phyloP scores from a whole-genome alignment of 2,113 vertebrate species.

The Gymnogyps californianus region DNA sequence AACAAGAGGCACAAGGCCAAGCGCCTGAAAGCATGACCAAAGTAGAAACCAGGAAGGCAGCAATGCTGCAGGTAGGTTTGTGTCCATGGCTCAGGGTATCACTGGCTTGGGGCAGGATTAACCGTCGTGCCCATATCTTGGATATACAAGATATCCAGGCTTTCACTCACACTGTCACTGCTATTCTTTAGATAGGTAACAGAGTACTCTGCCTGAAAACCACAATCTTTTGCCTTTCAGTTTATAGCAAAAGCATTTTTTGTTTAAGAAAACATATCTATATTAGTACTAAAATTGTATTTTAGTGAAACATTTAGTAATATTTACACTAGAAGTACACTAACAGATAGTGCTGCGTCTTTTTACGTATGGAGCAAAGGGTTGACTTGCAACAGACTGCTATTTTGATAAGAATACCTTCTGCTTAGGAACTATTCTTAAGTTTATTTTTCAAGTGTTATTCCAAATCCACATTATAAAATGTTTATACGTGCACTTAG shows the following conservation, averaged over 20 bases:
- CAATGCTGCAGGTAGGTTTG: background rate
- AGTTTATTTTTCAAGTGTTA: constrained; percentile 37
- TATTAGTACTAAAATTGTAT: background rate
- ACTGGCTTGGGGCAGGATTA: background rate
- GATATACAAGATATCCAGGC: background rate
- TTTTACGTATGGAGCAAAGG: constrained; percentile 25
- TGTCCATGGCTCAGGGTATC: background rate
- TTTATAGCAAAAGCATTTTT: background rate
- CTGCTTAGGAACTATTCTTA: constrained; percentile 41
- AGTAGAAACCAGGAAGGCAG: background rate
- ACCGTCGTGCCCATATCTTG: fast-evolving
- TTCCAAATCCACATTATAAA: constrained; percentile 40
- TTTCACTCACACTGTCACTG: background rate
- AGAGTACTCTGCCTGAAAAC: background rate
- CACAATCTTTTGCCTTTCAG: background rate
- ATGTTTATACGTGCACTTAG: constrained; percentile 46
- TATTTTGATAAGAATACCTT: constrained; percentile 58
- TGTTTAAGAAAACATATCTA: background rate
- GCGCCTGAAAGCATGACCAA: too few relatives aligned
- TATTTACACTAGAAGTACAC: constrained; percentile 15
- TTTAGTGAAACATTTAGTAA: background rate
- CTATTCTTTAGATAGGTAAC: background rate
- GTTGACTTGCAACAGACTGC: constrained; percentile 46
- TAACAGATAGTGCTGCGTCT: constrained; percentile 34
- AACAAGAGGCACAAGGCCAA: background rate